Conservation (phyloP, 2,113 vertebrate genomes). For the Serilophus lunatus region DNA sequence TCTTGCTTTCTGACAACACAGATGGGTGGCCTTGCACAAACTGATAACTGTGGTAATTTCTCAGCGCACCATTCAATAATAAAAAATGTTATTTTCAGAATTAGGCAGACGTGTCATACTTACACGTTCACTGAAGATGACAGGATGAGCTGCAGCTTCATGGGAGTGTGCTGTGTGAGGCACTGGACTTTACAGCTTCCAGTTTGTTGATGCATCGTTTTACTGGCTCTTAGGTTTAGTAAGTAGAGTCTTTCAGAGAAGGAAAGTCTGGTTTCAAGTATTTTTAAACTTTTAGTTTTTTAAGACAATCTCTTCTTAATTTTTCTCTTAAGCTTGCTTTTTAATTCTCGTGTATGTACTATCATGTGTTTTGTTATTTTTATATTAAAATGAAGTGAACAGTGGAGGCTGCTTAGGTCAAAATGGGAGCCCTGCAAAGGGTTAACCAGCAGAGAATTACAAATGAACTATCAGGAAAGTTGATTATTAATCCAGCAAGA, state of each 20-base stretch:
- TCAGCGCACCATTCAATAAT: slow-evolving; percentile 29
- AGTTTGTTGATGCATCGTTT: slow-evolving; percentile 7
- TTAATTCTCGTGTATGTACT: neutral
- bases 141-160: neutral
- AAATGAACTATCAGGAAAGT: slow-evolving; percentile 96
- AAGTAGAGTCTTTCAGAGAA: neutral
- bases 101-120: neutral
- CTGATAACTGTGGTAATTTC: slow-evolving; percentile 65
- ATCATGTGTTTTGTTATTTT: neutral
- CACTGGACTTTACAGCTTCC: slow-evolving; percentile 25
- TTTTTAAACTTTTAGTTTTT: neutral
- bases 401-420: neutral
- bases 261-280: neutral
- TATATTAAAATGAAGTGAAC: neutral
- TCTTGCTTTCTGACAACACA: slow-evolving; percentile 65
- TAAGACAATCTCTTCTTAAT: neutral
- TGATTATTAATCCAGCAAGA: slow-evolving; percentile 93
- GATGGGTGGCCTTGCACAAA: slow-evolving; percentile 60
- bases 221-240: slow-evolving; percentile 19
- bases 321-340: neutral
- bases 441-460: slow-evolving; percentile 98
- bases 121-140: neutral
- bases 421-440: slow-evolving; percentile 73
- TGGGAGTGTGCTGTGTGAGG: neutral
- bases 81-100: slow-evolving; percentile 47